Conservation (phyloP, 2,888 invertebrate genomes). For the Hypena proboscidalis region DNA sequence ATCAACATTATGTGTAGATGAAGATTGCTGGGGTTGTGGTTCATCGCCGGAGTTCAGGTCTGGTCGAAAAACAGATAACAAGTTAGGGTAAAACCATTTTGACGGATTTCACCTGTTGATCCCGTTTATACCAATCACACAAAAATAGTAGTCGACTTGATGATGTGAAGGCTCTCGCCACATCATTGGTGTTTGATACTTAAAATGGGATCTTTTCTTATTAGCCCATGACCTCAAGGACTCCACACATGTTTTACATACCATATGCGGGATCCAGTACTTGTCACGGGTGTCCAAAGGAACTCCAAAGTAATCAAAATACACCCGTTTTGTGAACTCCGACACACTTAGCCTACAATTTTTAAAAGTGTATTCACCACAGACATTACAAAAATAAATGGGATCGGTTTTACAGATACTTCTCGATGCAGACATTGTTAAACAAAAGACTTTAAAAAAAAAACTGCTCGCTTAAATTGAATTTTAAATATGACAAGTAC, state of each 20-base stretch:
- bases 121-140: too few species aligned
- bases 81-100: too few species aligned
- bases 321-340: constrained; percentile 4
- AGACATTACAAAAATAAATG: constrained; percentile 2
- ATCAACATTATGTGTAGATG: too few species aligned
- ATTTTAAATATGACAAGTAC: background rate
- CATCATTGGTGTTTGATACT: background rate
- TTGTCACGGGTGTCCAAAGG: constrained; percentile 7
- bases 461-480: background rate
- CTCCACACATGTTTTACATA: background rate
- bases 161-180: too few species aligned
- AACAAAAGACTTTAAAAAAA: background rate
- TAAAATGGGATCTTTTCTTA: background rate
- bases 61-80: too few species aligned
- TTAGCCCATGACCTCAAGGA: background rate
- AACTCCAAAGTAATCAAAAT: constrained; percentile 6
- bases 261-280: background rate
- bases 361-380: constrained; percentile 3
- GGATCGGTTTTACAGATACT: background rate
- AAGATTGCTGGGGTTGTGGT: too few species aligned
- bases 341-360: constrained; percentile 3
- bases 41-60: too few species aligned
- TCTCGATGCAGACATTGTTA: background rate
- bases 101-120: too few species aligned
- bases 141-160: too few species aligned